phyloP scores from a whole-genome alignment of 2,888 invertebrate genomes.

The Eudasyphora cyanicolor region DNA sequence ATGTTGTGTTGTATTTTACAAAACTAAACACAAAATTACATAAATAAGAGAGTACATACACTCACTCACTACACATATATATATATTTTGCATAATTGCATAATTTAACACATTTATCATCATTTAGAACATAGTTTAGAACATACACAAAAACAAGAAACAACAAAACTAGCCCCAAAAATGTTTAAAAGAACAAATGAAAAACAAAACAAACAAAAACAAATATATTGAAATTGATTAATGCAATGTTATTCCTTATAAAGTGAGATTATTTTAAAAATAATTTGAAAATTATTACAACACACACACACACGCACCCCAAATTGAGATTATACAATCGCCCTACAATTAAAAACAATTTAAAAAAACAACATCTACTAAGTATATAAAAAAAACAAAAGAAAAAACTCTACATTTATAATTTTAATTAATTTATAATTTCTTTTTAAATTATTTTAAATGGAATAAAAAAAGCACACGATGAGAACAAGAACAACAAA shows the following conservation, averaged over 20 bases:
- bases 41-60: no score
- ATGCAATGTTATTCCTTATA: conserved; percentile 76
- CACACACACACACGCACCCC: conserved; percentile 53
- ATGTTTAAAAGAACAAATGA: background rate
- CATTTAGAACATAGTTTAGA: conserved; percentile 19
- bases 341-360: conserved; percentile 65
- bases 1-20: no score
- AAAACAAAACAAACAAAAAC: conserved; percentile 8
- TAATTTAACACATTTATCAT: conserved; percentile 27
- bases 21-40: no score
- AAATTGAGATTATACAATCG: conserved; percentile 57
- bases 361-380: no score
- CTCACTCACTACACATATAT: background rate
- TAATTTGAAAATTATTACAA: conserved; percentile 56
- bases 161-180: conserved; percentile 16
- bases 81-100: background rate
- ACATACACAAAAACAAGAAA: conserved; percentile 23
- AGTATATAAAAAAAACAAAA: no score
- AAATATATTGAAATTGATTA: conserved; percentile 38
- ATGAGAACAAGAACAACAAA: conserved; percentile 23
- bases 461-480: conserved; percentile 22
- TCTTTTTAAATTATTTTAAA: conserved; percentile 44
- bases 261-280: conserved; percentile 73
- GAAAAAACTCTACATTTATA: conserved; percentile 62
- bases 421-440: conserved; percentile 48